A percentile compares a stretch with the other conserved stretches of the same genome.
Evolutionary conservation across 35 echinoderm and acorn worm genomes (phyloP).

Genomic region (Antedon bifida): DNA sequence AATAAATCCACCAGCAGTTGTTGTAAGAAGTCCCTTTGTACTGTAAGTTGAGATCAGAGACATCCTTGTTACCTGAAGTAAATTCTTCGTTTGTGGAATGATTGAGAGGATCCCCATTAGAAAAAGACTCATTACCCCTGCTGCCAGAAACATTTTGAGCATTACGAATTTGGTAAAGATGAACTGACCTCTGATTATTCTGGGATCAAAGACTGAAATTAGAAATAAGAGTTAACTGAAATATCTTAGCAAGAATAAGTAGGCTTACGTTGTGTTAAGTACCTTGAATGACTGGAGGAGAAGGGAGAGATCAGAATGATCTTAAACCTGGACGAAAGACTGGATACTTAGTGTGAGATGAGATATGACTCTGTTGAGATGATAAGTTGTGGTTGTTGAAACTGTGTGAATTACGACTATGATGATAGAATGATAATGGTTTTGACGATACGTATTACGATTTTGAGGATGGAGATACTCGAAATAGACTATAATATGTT

Average conservation of each 20-base stretch:
- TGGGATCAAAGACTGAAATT: constrained; percentile 46
- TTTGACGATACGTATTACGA: no score
- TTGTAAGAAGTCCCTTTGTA: constrained; percentile 25
- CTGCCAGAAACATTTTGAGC: constrained; percentile 58
- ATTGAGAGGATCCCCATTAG: constrained; percentile 28
- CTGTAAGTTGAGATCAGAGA: constrained; percentile 21
- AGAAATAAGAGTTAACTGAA: neutral
- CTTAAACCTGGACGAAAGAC: no score
- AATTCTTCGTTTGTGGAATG: constrained; percentile 19
- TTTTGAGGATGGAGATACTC: no score
- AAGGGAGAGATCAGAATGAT: neutral
- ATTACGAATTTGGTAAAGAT: constrained; percentile 51
- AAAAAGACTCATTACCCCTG: constrained; percentile 13
- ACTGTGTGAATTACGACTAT: no score
- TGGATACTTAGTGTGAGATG: no score
- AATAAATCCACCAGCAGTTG: constrained; percentile 20
- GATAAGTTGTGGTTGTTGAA: no score
- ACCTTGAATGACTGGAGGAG: no score
- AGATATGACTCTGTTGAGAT: no score
- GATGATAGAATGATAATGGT: no score
- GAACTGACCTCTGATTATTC: constrained; percentile 42
- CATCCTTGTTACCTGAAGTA: constrained; percentile 7
- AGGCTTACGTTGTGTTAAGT: neutral
- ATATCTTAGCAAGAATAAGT: neutral
- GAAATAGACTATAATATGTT: no score